Evolutionary conservation across 1,140 invertebrate species (phyloP), one percentile per base, ranked within the genome.

Genomic region (Diorhabda carinulata): DNA sequence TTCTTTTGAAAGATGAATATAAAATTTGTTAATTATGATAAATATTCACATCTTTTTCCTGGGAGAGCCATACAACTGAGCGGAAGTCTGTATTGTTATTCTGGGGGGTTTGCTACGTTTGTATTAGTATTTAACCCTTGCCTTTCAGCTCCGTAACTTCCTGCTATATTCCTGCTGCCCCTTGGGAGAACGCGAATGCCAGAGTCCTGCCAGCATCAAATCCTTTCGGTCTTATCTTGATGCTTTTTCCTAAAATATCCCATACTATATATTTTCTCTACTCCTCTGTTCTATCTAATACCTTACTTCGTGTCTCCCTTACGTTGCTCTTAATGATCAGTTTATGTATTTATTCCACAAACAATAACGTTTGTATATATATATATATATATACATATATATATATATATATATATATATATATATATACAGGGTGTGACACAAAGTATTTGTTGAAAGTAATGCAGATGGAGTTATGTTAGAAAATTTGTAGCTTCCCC

Each of bases 1-100:
- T 74, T 78, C 76, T 78, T 79, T 79, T 76, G 77, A 73, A 72
- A 70, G 70, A 71, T 70, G 76, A 76, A 73, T 76, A 79, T 81
- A 79, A 81, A 81, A 79, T 77, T 80, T 78, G 78, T 81, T 81
- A 81, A 81, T 81, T 80, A 81, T 81, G 80, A 81, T 81, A 81
- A 81, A 81, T 81, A 80, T 81, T 80, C 80, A 79, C 78, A 74
- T 77, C 78, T 81, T 81, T 81, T 81, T 81, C 80, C 80, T 80
- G 77, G 72, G 80, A 81, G 80, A 78, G 76, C 74, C 79, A 78
- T 81, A 79, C 76, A 76, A 74, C 73, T 68, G 70, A 75, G 72
- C 76, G 78, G 78, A 80, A 80, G 78, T 73, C 72, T 71, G 75
- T 77, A 80, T 80, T 81, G 80, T 81, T 80, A 80, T 79, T 78